Conservation (phyloP, 1,140 invertebrate genomes). For the Ruditapes philippinarum region DNA sequence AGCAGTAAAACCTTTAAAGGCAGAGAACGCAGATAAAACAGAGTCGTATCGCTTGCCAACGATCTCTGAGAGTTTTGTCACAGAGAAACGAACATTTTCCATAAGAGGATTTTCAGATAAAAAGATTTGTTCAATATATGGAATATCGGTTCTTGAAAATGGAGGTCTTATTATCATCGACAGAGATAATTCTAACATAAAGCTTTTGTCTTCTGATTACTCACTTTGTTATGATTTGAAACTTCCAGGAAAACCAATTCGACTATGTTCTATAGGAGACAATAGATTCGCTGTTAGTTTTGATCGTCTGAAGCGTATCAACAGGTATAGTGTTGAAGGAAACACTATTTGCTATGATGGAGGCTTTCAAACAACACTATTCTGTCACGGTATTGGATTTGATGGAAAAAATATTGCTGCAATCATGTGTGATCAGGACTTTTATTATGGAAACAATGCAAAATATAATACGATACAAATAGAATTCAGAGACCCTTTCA, state of each 20-base stretch:
- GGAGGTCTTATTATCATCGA: neutral
- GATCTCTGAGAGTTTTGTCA: too few relatives aligned
- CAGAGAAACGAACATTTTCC: neutral
- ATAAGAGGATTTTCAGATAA: neutral
- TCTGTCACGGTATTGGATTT: slow-evolving; percentile 1
- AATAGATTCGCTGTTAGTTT: neutral
- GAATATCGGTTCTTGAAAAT: neutral
- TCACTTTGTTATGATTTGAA: neutral
- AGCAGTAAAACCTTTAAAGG: too few relatives aligned
- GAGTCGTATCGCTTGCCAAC: too few relatives aligned
- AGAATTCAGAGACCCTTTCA: neutral
- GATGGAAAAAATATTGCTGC: neutral
- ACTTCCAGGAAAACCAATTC: neutral
- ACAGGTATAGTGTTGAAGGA: neutral
- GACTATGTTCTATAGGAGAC: neutral
- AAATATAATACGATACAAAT: neutral
- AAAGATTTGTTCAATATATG: neutral
- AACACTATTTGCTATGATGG: neutral
- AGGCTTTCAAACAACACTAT: neutral
- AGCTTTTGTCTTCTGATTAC: neutral
- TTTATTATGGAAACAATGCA: neutral
- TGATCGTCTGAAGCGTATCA: neutral
- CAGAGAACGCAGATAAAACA: too few relatives aligned
- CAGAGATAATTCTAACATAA: neutral
- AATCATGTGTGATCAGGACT: neutral